Conservation (phyloP, 2,797 vertebrate genomes). For the Serranus cabrilla region DNA sequence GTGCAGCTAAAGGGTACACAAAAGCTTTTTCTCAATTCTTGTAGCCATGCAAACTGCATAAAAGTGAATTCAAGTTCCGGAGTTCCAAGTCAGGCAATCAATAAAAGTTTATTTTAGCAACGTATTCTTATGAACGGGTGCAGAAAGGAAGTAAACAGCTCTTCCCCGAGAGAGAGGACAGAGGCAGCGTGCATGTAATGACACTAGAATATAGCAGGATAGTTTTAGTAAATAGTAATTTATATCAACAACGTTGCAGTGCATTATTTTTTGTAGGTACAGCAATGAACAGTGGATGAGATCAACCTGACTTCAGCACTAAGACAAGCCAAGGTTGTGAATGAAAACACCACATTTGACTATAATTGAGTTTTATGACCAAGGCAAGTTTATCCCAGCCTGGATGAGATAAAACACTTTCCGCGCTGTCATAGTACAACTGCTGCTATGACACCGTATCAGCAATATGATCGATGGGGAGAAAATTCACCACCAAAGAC, state of each 20-base stretch:
- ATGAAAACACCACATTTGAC: slow-evolving; percentile 3
- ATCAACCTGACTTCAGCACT: not conserved
- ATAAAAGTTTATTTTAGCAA: not conserved
- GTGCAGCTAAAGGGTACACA: not conserved
- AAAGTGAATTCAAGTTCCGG: not conserved
- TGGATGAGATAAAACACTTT: slow-evolving; percentile 23
- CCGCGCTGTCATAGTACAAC: slow-evolving; percentile 10
- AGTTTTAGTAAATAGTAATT: too few relatives aligned
- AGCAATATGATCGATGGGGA: slow-evolving; percentile 57
- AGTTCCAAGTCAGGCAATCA: not conserved
- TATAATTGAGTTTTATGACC: slow-evolving; percentile 23
- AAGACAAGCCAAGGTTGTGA: slow-evolving; percentile 4
- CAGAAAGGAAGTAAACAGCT: too few relatives aligned
- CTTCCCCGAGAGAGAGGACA: too few relatives aligned
- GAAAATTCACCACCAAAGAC: slow-evolving; percentile 39
- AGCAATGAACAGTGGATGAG: too few relatives aligned
- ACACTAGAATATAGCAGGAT: too few relatives aligned
- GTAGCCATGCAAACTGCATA: not conserved
- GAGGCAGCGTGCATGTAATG: too few relatives aligned
- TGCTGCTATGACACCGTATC: slow-evolving; percentile 32
- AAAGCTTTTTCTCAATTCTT: not conserved
- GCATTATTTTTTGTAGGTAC: too few relatives aligned
- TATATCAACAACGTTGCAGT: too few relatives aligned
- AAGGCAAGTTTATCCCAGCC: not conserved
- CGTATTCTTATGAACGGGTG: too few relatives aligned